These are phyloP conservation scores for Glandiceps talaboti DNA, from an alignment of 53 echinoderm and acorn worm genomes.

Conservation along the genomic window DNA sequence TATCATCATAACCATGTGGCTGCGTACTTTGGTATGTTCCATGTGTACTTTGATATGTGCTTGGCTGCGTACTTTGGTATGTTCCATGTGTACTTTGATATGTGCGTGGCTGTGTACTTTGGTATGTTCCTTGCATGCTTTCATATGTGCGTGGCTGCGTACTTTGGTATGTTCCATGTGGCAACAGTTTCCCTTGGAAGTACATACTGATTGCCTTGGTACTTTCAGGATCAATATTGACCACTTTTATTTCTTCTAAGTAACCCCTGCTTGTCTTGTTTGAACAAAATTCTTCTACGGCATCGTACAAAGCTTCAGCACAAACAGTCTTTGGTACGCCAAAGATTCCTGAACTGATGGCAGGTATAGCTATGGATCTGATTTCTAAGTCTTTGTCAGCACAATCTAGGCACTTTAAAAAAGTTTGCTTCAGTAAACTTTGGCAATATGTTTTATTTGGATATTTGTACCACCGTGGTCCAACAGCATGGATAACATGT, in stretches of 20 bases:
- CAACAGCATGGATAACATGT: neutral
- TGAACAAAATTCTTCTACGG: neutral
- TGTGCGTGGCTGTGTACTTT: no score
- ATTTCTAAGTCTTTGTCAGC: neutral
- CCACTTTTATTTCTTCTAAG: conserved; percentile 14
- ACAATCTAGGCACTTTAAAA: neutral
- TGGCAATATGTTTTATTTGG: neutral
- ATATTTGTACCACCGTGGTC: neutral
- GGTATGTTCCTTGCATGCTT: no score
- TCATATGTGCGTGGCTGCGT: no score
- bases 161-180: no score
- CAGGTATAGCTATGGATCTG: neutral
- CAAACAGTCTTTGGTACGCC: neutral
- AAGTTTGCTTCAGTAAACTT: neutral
- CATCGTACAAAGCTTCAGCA: neutral
- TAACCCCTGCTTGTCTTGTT: neutral
- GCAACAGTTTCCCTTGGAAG: no score
- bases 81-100: no score
- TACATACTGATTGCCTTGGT: conserved; percentile 19
- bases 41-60: no score
- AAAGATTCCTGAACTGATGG: neutral
- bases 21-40: no score
- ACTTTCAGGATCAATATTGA: conserved; percentile 28
- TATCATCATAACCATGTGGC: no score
- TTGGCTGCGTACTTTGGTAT: no score